Conservation (phyloP, 2,888 invertebrate species). For the Trichopoda pennipes region DNA sequence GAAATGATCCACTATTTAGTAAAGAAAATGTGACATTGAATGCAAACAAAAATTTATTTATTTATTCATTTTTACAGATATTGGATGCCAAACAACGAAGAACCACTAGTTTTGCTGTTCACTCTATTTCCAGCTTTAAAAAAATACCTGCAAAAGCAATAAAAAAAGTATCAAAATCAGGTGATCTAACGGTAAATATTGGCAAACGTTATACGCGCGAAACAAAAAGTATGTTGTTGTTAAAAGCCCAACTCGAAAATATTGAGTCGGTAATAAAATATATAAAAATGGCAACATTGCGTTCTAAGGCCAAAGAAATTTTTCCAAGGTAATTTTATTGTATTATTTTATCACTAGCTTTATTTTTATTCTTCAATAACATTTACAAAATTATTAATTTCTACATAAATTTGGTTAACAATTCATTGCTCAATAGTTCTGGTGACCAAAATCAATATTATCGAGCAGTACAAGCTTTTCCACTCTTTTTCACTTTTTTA, state of each 20-base stretch:
- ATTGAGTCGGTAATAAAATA: conserved; percentile 77
- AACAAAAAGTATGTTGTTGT: conserved; percentile 78
- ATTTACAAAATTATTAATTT: too few species aligned
- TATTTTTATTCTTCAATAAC: too few species aligned
- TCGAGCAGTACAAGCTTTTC: too few species aligned
- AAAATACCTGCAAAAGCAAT: conserved; percentile 46
- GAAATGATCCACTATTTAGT: too few species aligned
- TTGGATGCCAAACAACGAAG: conserved; percentile 76
- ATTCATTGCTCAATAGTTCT: too few species aligned
- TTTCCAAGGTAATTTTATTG: conserved; percentile 75
- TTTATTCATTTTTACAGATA: conserved; percentile 54
- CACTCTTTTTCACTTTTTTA: too few species aligned
- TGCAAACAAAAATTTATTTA: too few species aligned
- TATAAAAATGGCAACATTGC: conserved; percentile 78
- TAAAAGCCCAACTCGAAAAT: conserved; percentile 75
- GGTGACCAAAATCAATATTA: too few species aligned
- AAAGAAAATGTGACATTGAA: too few species aligned
- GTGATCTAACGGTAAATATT: conserved; percentile 67
- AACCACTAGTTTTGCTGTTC: conserved; percentile 73
- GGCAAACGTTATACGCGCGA: conserved; percentile 78
- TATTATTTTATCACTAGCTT: too few species aligned
- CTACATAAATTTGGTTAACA: too few species aligned
- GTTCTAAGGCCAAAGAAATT: conserved; percentile 77
- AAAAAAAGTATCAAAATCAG: conserved; percentile 44
- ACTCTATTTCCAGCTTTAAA: conserved; percentile 73